A percentile compares a stretch with the other conserved stretches of the same genome.
phyloP scores from a whole-genome alignment of 1,140 invertebrate genomes.

The Odontomachus brunneus region DNA sequence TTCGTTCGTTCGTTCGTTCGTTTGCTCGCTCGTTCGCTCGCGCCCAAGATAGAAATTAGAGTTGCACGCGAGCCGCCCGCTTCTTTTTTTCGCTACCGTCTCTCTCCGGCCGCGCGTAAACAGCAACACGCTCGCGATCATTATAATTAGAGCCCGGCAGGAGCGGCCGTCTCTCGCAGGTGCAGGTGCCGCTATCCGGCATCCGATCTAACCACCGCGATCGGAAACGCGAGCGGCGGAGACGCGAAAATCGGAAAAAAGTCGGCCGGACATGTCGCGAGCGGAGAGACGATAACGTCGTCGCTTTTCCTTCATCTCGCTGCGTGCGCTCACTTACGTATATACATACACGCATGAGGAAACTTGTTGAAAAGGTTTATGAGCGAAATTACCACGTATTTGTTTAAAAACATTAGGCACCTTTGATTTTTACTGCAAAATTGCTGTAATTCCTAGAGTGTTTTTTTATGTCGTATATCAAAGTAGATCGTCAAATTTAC shows the following conservation, averaged over 20 bases:
- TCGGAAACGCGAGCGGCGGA: neutral
- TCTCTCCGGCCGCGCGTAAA: constrained; percentile 19
- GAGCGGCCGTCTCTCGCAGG: neutral
- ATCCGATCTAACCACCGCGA: constrained; percentile 21
- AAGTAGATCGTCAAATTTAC: no score
- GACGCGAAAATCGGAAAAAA: constrained; percentile 45
- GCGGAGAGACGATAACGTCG: neutral
- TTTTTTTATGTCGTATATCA: no score
- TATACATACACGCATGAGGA: no score
- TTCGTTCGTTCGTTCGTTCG: no score
- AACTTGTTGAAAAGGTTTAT: no score
- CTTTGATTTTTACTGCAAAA: no score
- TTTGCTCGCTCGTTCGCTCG: neutral
- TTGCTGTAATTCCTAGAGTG: no score
- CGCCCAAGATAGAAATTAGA: constrained; percentile 59
- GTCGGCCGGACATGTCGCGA: constrained; percentile 19
- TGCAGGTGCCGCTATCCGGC: constrained; percentile 26
- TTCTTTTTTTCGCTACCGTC: constrained; percentile 7
- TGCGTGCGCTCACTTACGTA: no score
- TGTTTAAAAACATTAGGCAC: no score
- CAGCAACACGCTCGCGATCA: constrained; percentile 19
- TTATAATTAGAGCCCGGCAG: constrained; percentile 44
- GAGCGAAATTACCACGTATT: no score
- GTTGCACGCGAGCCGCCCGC: constrained; percentile 18
- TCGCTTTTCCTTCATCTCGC: constrained; percentile 35